These are phyloP conservation scores for Spilogale gracilis DNA, from an alignment of 2,113 vertebrate genomes.

Conservation along the genomic window DNA sequence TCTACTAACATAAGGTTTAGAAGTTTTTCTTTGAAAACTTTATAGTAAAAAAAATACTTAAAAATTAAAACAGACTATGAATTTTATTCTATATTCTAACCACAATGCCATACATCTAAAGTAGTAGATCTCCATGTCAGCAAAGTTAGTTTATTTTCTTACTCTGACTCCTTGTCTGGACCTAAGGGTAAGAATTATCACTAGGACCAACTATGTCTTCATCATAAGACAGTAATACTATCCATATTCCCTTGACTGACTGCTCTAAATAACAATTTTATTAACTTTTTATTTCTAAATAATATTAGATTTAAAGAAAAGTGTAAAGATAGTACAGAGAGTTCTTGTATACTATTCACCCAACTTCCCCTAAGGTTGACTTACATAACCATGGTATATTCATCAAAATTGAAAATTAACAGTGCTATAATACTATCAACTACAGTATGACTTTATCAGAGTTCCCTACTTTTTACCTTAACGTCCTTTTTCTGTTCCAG, in stretches of 20 bases:
- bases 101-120: constrained; percentile 42
- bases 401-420: constrained; percentile 3
- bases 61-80: constrained; percentile 32
- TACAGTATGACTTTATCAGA: not conserved
- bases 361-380: not conserved
- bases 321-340: not conserved
- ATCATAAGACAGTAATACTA: constrained; percentile 17
- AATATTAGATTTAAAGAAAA: constrained; percentile 47
- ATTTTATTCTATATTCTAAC: constrained; percentile 6
- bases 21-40: constrained; percentile 66
- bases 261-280: constrained; percentile 27
- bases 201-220: constrained; percentile 5
- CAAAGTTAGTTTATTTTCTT: constrained; percentile 43
- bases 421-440: not conserved
- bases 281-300: constrained; percentile 39
- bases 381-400: not conserved
- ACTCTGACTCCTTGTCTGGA: constrained; percentile 11
- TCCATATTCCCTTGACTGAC: not conserved
- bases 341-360: not conserved
- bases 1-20: constrained; percentile 56
- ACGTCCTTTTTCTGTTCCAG: not conserved
- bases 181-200: not conserved
- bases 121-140: not conserved
- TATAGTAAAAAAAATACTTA: constrained; percentile 47
- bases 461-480: not conserved